Evolutionary conservation across 2,113 vertebrate genomes (phyloP), one percentile per base, ranked within the genome.

Genomic region (Himantopus leucocephalus): DNA sequence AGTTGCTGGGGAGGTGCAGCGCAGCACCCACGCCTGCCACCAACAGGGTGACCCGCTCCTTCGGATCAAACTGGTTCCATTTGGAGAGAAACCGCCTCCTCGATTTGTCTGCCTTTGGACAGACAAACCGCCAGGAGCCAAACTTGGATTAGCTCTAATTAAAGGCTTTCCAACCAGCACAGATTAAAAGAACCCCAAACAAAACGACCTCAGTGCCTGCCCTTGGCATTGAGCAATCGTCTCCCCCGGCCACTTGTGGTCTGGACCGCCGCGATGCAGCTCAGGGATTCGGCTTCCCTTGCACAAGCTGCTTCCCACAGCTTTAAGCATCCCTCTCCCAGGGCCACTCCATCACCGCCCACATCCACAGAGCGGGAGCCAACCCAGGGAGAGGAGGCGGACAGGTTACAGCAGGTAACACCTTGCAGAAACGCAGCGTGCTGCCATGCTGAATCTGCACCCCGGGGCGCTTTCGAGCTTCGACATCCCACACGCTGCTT

Each of bases 11-110:
- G 26, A 35, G 55, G 43, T 26, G 16, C 60, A 47, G 30, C 5
- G 3, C 39, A 74, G 32, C 30, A 52, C 8, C 34, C 8, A 45
- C 1, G 5, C 14, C 22, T n/a, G 23, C n/a, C 50, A 82, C n/a
- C 48, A 60, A 27, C 0, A 1, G 24, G 5, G 9, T 5, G 6
- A 67, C 47, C 21, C 0, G 0, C 7, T 83, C 78, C 67, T 85
- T 23, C 0, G 0, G n/a, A 72, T 70, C 72, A 91, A 91, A 83
- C 29, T 24, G 6, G 53, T 60, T 16, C 26, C 9, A 23, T 47
- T 39, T 4, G 6, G 35, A 68, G 52, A 67, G 32, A 85, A 94
- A 88, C 48, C 12, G 16, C 58, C 89, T 39, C 1, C 89, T 39
- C 1, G 0, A 60, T 35, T 81, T 75, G 50, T 14, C 56, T 59